phyloP scores from a whole-genome alignment of 2,797 vertebrate genomes.

The Gorsachius magnificus region DNA sequence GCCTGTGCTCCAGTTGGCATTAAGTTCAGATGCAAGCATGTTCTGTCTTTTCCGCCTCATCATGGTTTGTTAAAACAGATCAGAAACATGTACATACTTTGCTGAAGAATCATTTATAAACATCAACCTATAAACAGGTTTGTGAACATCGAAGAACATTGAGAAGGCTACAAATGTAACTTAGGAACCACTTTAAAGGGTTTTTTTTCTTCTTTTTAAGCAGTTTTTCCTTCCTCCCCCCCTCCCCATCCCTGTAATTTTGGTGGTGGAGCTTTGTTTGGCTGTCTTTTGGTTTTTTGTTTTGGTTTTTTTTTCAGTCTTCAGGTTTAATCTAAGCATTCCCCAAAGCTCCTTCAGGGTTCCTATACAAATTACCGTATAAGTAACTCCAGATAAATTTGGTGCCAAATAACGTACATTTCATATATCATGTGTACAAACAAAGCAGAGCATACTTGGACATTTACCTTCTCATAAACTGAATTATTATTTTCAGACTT shows the following conservation, averaged over 20 bases:
- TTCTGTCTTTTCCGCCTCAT: conserved; percentile 6
- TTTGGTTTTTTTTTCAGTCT: not conserved
- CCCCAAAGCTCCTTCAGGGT: not conserved
- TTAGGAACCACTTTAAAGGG: not conserved
- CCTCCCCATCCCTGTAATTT: not conserved
- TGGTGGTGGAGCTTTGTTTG: not conserved
- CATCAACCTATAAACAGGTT: not conserved
- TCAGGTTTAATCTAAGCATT: not conserved
- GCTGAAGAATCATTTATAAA: conserved; percentile 7
- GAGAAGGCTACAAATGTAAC: not conserved
- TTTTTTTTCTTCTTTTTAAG: not conserved
- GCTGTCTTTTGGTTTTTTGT: not conserved
- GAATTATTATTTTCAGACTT: not conserved
- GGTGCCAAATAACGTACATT: not conserved
- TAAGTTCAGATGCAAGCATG: conserved; percentile 30
- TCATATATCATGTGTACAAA: not conserved
- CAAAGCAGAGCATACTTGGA: not conserved
- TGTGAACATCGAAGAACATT: not conserved
- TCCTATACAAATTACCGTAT: not conserved
- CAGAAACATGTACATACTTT: conserved; percentile 22
- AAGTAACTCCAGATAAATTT: not conserved
- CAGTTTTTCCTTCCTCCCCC: fast-evolving
- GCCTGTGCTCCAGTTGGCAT: conserved; percentile 43
- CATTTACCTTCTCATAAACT: not conserved
- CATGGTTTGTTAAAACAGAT: conserved; percentile 21